Conservation (phyloP, 2,797 vertebrate genomes). For the Anguilla megastoma region DNA sequence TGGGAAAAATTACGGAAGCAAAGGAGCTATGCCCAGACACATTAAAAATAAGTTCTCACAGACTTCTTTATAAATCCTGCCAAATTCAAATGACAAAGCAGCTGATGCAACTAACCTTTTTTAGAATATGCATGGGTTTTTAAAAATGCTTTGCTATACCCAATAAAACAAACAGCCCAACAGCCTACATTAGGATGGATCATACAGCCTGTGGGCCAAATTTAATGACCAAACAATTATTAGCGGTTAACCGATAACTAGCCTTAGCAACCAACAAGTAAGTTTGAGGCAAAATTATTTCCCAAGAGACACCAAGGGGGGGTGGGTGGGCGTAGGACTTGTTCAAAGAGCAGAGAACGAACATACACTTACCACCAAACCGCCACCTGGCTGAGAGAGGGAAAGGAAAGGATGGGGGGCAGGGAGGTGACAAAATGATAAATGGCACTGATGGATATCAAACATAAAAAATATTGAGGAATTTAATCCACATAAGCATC, state of each 20-base stretch:
- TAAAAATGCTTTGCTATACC: too few relatives aligned
- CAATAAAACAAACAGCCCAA: too few relatives aligned
- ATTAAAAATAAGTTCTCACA: too few relatives aligned
- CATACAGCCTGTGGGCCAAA: background rate
- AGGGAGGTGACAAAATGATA: background rate
- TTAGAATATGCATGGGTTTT: too few relatives aligned
- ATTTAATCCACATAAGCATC: background rate
- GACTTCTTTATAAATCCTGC: too few relatives aligned
- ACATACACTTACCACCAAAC: constrained; percentile 60
- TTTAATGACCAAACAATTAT: background rate
- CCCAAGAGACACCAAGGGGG: background rate
- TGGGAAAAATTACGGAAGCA: too few relatives aligned
- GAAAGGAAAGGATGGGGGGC: constrained; percentile 51
- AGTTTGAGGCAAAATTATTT: background rate
- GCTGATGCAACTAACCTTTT: too few relatives aligned
- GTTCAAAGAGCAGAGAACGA: constrained; percentile 44
- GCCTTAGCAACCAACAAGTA: background rate
- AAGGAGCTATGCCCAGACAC: too few relatives aligned
- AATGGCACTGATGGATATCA: background rate
- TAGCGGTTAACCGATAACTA: background rate
- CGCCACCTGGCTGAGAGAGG: constrained; percentile 55
- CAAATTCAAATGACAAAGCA: too few relatives aligned
- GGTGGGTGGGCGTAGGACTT: background rate
- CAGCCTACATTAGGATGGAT: too few relatives aligned
- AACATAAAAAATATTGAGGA: background rate